Base-by-base conservation (phyloP, 2,113 vertebrate species). In the Myotis brandtii region DNA sequence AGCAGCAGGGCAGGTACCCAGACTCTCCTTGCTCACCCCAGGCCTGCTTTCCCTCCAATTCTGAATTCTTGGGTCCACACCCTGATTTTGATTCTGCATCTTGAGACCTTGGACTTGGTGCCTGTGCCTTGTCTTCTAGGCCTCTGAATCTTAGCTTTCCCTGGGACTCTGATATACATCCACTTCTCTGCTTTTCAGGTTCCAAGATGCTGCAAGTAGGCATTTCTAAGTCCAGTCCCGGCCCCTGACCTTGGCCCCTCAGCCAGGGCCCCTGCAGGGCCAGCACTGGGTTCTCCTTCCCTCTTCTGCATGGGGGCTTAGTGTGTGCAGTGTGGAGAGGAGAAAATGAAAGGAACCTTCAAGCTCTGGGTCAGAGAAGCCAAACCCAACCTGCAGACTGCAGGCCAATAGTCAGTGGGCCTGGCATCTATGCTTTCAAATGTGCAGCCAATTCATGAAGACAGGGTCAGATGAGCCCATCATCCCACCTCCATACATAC, bases 401-500 rank as follows among this genome's bases (percentile, higher is more conserved):
- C 7, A 50, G 10, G 59, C 18, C 1, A 9, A 18, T 30, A 14
- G 23, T 9, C 30, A 54, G 32, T 23, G 81, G 43, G 43, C 52
- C 32, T 86, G 12, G 27, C 2, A 9, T 9, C 83, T 64, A n/a
- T 69, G 27, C 25, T 92, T 91, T 76, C 54, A 73, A 52, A 91
- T 6, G 18, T 23, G 21, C 7, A 82, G 25, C 25, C 66, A 40
- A 1, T 37, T 76, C 27, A 40, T 32, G 18, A 34, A 37, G 34
- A 56, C 9, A 91, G 30, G 21, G 27, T 5, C 62, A 2, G 23
- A 17, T 91, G 62, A 25, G 7, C 34, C 6, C 17, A 3, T 56
- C 6, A 3, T 25, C 17, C 40, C 8, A 2, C 13, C 43, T 20
- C 46, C 0, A 0, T 17, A 14, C 16, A 2, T 5, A 17, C 21